These are phyloP conservation scores for Pseudoatta argentina DNA, from an alignment of 1,140 invertebrate genomes.

Conservation along the genomic window DNA sequence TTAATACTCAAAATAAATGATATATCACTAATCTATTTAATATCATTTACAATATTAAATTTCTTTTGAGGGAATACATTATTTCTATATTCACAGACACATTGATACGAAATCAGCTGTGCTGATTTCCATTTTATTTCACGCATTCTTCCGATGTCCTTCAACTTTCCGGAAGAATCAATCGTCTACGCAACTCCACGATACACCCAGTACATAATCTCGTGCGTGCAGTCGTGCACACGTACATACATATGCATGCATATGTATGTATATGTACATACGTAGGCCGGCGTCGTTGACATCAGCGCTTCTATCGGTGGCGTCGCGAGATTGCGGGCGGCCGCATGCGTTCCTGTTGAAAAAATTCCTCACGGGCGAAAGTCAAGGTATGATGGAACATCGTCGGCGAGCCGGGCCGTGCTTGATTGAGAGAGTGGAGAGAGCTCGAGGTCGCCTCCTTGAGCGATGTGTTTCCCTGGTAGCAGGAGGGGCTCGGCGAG, in stretches of 20 bases:
- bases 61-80: too few relatives aligned
- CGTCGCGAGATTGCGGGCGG: slow-evolving; percentile 75
- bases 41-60: too few relatives aligned
- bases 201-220: slow-evolving; percentile 46
- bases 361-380: slow-evolving; percentile 87
- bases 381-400: slow-evolving; percentile 85
- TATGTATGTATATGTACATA: background rate
- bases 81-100: background rate
- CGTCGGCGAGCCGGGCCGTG: slow-evolving; percentile 63
- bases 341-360: slow-evolving; percentile 86
- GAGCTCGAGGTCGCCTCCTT: background rate
- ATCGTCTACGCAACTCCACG: background rate
- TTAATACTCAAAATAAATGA: too few relatives aligned
- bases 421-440: background rate
- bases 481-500: slow-evolving; percentile 84
- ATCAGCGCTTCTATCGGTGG: slow-evolving; percentile 78
- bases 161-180: background rate
- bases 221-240: slow-evolving; percentile 11
- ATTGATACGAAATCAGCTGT: background rate
- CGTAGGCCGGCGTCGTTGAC: slow-evolving; percentile 64
- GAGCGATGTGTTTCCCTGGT: slow-evolving; percentile 78
- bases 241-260: background rate
- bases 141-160: background rate
- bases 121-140: background rate
- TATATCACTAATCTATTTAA: too few relatives aligned